Evolutionary conservation across 2,113 vertebrate species (phyloP).

Genomic region (Elaphurus davidianus): DNA sequence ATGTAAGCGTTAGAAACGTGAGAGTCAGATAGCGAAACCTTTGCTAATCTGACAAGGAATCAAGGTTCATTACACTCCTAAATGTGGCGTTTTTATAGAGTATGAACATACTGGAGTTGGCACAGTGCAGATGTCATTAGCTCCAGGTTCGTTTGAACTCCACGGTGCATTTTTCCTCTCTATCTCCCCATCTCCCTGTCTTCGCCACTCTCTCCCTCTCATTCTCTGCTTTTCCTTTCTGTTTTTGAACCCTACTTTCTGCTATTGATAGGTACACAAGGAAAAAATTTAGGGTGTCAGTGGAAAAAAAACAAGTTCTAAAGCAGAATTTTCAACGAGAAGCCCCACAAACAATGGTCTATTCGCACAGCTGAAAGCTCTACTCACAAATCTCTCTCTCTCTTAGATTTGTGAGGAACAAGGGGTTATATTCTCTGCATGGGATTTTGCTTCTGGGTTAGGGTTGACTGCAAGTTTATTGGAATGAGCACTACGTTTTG

Average conservation of each 20-base stretch:
- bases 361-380: slow-evolving; percentile 47
- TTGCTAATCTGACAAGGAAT: slow-evolving; percentile 49
- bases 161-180: background rate
- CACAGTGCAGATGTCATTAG: background rate
- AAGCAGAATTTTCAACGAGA: slow-evolving; percentile 28
- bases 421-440: slow-evolving; percentile 65
- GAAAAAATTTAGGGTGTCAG: background rate
- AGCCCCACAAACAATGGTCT: slow-evolving; percentile 12
- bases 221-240: background rate
- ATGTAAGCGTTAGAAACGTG: slow-evolving; percentile 1
- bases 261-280: slow-evolving; percentile 1
- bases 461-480: slow-evolving; percentile 76
- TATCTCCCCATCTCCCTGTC: background rate
- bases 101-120: background rate
- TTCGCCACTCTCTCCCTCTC: background rate
- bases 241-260: background rate
- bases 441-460: slow-evolving; percentile 71
- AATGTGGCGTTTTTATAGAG: slow-evolving; percentile 19
- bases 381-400: slow-evolving; percentile 51
- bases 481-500: slow-evolving; percentile 52
- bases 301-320: background rate
- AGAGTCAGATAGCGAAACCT: slow-evolving; percentile 20
- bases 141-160: background rate
- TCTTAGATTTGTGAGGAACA: slow-evolving; percentile 66
- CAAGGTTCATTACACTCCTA: slow-evolving; percentile 54